Conservation (phyloP, 2,113 vertebrate species). For the Vimba vimba region DNA sequence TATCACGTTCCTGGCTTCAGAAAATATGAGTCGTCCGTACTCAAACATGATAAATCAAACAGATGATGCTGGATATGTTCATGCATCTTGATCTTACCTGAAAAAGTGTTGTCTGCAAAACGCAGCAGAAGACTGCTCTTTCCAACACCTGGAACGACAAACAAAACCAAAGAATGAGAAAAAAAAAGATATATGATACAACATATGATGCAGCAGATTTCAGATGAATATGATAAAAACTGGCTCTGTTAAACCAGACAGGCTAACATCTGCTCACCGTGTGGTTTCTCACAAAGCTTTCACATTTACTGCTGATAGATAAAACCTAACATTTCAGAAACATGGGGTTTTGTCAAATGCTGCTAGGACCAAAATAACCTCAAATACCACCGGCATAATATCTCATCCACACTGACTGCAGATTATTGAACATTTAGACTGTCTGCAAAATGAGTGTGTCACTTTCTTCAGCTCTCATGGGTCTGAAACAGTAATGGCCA, state of each 20-base stretch:
- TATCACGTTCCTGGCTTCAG: background rate
- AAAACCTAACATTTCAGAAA: no score
- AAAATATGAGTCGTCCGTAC: background rate
- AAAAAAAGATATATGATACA: background rate
- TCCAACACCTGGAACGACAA: conserved; percentile 86
- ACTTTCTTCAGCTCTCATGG: background rate
- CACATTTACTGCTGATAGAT: background rate
- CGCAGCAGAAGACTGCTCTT: conserved; percentile 98
- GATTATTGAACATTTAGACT: background rate
- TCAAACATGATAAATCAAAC: background rate
- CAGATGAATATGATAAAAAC: background rate
- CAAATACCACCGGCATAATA: background rate
- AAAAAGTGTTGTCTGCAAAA: conserved; percentile 98
- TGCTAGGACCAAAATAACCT: background rate
- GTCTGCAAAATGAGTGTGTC: background rate
- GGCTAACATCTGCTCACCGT: background rate
- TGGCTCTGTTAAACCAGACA: background rate
- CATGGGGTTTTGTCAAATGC: background rate
- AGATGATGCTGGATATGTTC: background rate
- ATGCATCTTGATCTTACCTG: conserved; percentile 79
- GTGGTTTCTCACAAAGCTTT: background rate
- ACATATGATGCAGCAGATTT: background rate
- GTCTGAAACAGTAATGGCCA: background rate
- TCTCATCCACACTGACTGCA: background rate
- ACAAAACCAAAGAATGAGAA: background rate